Evolutionary conservation across 2,113 vertebrate genomes (phyloP).

Genomic region (Cryptotis parvus): DNA sequence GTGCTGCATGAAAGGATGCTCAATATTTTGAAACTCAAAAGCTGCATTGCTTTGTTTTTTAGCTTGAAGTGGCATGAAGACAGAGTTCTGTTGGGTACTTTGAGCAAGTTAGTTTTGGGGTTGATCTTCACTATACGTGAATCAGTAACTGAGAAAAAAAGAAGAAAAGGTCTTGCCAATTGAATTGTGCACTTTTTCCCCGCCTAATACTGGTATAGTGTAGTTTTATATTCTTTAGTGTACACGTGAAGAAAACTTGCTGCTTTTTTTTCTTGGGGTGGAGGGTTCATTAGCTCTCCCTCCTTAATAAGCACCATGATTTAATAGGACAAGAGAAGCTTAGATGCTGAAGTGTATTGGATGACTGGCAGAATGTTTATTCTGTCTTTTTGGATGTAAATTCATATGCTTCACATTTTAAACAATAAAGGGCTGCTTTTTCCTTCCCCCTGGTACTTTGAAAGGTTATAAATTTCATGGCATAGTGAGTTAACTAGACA

Average conservation of each 20-base stretch:
- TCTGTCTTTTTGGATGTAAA: constrained; percentile 50
- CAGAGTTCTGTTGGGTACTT: constrained; percentile 37
- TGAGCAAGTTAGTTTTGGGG: constrained; percentile 36
- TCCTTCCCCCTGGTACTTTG: constrained; percentile 83
- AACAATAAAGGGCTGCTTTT: constrained; percentile 94
- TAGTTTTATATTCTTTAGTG: constrained; percentile 50
- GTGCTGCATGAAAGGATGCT: constrained; percentile 64
- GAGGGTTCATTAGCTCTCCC: constrained; percentile 42
- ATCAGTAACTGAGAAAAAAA: constrained; percentile 50
- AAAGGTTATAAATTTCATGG: constrained; percentile 90
- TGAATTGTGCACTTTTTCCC: constrained; percentile 20
- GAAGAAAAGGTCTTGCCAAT: constrained; percentile 4
- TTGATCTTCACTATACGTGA: constrained; percentile 9
- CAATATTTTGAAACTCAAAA: constrained; percentile 69
- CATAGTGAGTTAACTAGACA: constrained; percentile 89
- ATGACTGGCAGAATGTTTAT: constrained; percentile 31
- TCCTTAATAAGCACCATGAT: constrained; percentile 69
- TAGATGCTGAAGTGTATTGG: neutral
- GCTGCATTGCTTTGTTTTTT: constrained; percentile 71
- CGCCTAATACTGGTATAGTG: neutral
- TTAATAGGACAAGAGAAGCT: constrained; percentile 66
- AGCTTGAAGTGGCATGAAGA: constrained; percentile 54
- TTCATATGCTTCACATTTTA: constrained; percentile 88
- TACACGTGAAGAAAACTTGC: constrained; percentile 54
- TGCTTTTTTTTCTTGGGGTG: constrained; percentile 41